Percentiles rank a stretch among this genome's conserved stretches.
phyloP scores from a whole-genome alignment of 2,113 vertebrate species.

The Maccullochella peelii region DNA sequence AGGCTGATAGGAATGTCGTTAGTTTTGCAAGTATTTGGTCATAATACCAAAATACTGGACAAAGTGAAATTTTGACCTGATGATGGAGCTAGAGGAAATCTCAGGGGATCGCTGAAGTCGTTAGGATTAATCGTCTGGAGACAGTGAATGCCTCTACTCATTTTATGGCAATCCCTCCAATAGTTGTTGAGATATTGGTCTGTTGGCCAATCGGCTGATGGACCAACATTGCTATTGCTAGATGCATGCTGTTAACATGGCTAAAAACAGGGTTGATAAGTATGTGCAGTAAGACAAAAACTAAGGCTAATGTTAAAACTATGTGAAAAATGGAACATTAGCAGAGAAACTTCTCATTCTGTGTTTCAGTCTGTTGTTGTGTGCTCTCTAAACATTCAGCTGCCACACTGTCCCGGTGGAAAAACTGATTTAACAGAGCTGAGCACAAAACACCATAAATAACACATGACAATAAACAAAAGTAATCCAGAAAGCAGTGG shows the following conservation, averaged over 20 bases:
- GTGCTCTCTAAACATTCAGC: background rate
- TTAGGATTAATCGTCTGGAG: no score
- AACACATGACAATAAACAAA: conserved; percentile 11
- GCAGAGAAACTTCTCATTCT: background rate
- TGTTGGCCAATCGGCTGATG: background rate
- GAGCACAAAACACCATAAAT: background rate
- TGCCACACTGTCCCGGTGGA: background rate
- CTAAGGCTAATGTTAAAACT: background rate
- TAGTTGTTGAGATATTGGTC: no score
- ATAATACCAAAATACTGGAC: background rate
- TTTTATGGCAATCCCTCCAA: no score
- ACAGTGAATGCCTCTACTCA: no score
- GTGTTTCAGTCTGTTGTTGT: background rate
- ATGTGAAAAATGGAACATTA: background rate
- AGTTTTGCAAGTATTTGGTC: background rate
- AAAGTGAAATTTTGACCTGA: no score
- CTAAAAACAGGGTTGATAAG: background rate
- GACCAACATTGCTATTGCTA: background rate
- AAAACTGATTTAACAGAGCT: background rate
- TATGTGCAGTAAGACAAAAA: background rate
- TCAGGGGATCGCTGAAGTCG: no score
- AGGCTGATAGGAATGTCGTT: background rate
- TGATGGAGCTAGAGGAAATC: no score
- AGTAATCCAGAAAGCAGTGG: background rate
- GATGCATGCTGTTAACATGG: no score